These are phyloP conservation scores for Mesocricetus auratus DNA, from an alignment of 2,113 vertebrate species.

Conservation along the genomic window DNA sequence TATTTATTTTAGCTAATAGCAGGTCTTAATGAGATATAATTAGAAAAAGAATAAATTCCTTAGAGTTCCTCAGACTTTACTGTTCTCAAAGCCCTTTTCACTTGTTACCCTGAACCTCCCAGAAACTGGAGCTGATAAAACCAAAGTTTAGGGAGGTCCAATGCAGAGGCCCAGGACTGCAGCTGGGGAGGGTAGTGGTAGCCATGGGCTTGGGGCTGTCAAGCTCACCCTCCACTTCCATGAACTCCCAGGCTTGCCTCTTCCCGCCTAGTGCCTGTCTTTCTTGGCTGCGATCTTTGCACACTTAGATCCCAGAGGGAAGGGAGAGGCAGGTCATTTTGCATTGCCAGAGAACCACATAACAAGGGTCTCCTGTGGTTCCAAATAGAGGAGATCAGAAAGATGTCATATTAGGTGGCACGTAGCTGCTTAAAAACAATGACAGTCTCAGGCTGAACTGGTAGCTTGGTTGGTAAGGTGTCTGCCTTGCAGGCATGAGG, in stretches of 20 bases:
- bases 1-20: neutral
- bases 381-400: neutral
- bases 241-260: neutral
- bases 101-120: neutral
- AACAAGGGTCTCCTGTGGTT: accelerated
- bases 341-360: accelerated
- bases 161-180: neutral
- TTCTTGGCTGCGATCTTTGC: neutral
- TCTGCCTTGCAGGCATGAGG: too few species aligned
- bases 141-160: neutral
- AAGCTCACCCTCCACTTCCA: accelerated
- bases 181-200: accelerated
- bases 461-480: neutral
- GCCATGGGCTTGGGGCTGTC: neutral
- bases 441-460: neutral
- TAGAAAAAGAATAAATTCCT: neutral
- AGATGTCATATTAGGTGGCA: neutral
- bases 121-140: neutral
- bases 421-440: neutral
- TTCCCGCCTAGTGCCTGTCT: neutral
- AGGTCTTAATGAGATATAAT: neutral
- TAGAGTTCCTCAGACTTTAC: neutral
- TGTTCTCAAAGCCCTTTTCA: neutral
- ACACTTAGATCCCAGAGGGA: neutral
- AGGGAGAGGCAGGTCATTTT: accelerated